Percentiles rank a stretch among this genome's conserved stretches.
Evolutionary conservation across 2,888 invertebrate species (phyloP).

Genomic region (Noctua janthe): DNA sequence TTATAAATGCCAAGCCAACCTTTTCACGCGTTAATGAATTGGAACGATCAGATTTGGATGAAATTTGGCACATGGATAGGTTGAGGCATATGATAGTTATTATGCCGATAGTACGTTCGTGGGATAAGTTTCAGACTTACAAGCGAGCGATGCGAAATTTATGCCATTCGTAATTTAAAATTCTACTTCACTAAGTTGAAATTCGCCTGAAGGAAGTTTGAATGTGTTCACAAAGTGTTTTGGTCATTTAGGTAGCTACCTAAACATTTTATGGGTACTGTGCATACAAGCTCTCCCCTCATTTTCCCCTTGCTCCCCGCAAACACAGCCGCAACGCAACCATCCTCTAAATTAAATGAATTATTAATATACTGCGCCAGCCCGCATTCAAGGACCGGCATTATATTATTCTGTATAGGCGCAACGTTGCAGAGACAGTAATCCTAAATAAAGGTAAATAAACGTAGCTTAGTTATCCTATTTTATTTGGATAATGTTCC

Average conservation of each 20-base stretch:
- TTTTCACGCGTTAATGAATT: background rate
- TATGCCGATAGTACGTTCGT: too few species aligned
- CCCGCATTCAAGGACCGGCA: background rate
- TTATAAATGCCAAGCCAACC: background rate
- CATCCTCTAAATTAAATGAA: constrained; percentile 35
- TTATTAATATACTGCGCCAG: constrained; percentile 39
- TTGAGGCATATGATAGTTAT: background rate
- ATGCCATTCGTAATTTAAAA: background rate
- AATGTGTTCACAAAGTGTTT: background rate
- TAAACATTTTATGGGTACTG: background rate
- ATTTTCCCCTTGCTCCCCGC: background rate
- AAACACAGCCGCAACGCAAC: constrained; percentile 8
- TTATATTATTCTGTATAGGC: constrained; percentile 21
- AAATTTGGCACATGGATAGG: background rate
- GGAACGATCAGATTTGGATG: background rate
- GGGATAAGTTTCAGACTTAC: background rate
- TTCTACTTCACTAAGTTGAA: background rate
- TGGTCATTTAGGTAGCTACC: constrained; percentile 2
- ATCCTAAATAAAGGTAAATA: background rate
- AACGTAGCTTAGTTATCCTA: background rate
- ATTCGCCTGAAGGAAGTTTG: background rate
- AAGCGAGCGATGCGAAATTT: too few species aligned
- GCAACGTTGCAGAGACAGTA: constrained; percentile 11
- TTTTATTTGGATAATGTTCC: background rate
- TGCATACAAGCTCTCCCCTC: background rate